Conservation (phyloP, 1,140 invertebrate species). For the Temnothorax curvispinosus region DNA sequence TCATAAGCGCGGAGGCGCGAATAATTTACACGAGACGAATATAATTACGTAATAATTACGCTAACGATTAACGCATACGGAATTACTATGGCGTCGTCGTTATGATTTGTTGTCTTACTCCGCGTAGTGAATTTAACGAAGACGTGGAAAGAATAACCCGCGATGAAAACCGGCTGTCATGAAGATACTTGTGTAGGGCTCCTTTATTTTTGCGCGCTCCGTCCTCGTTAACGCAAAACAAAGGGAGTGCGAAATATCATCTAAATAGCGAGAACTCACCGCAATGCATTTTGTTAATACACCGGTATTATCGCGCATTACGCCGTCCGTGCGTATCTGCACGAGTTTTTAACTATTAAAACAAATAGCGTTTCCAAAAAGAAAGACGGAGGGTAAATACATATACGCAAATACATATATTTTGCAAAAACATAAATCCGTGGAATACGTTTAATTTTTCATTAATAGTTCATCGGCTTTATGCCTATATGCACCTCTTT, state of each 20-base stretch:
- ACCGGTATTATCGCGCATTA: conserved; percentile 50
- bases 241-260: conserved; percentile 34
- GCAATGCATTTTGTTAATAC: conserved; percentile 53
- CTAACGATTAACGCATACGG: conserved; percentile 39
- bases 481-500: neutral
- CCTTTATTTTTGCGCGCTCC: neutral
- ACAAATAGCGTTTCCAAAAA: neutral
- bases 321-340: conserved; percentile 5
- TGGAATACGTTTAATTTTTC: neutral
- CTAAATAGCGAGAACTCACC: conserved; percentile 30
- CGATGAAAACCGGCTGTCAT: neutral
- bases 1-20: conserved; percentile 33
- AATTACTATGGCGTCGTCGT: neutral
- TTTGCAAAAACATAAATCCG: neutral
- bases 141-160: neutral
- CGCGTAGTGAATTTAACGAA: neutral
- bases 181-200: neutral
- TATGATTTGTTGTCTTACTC: neutral
- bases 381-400: neutral
- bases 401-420: neutral
- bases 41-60: conserved; percentile 41
- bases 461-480: neutral
- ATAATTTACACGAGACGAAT: conserved; percentile 46
- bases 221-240: conserved; percentile 25
- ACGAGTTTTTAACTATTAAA: conserved; percentile 24